phyloP scores from a whole-genome alignment of 2,888 invertebrate species.

The Ichneumon xanthorius region DNA sequence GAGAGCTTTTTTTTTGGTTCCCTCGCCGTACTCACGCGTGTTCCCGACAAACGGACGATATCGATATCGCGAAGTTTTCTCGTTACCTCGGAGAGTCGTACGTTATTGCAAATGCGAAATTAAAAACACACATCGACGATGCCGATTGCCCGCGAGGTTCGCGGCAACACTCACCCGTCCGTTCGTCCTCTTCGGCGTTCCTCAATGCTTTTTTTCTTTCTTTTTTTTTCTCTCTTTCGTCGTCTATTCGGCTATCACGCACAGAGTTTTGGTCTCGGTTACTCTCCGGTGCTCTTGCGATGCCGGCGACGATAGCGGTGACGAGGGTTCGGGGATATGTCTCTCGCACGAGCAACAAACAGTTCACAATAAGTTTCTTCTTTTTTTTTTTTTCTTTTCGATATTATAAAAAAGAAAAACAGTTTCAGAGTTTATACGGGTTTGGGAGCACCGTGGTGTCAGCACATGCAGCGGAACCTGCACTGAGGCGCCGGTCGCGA shows the following conservation, averaged over 20 bases:
- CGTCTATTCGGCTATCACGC: constrained; percentile 39
- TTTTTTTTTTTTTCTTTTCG: constrained; percentile 9
- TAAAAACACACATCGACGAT: constrained; percentile 14
- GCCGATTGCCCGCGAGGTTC: constrained; percentile 23
- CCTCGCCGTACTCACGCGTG: not conserved
- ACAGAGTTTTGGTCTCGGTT: constrained; percentile 31
- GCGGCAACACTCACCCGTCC: constrained; percentile 54
- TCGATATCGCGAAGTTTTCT: not conserved
- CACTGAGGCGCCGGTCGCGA: constrained; percentile 72
- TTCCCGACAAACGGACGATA: not conserved
- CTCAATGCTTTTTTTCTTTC: constrained; percentile 17
- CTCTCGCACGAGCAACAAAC: constrained; percentile 71
- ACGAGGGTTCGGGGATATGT: constrained; percentile 60
- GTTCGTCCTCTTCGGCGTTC: constrained; percentile 40
- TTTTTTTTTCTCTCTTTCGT: constrained; percentile 23
- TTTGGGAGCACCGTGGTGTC: constrained; percentile 79
- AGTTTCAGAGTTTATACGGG: constrained; percentile 76
- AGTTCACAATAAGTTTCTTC: constrained; percentile 71
- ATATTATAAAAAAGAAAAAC: constrained; percentile 74
- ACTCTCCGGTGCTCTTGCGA: constrained; percentile 19
- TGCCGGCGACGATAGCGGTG: not conserved
- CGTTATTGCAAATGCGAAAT: not conserved
- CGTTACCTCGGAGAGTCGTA: not conserved
- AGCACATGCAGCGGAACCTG: constrained; percentile 78
- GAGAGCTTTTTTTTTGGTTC: not conserved